Evolutionary conservation across 2,113 vertebrate species (phyloP), one percentile per base, ranked within the genome.

Genomic region (Trichomycterus rosablanca): DNA sequence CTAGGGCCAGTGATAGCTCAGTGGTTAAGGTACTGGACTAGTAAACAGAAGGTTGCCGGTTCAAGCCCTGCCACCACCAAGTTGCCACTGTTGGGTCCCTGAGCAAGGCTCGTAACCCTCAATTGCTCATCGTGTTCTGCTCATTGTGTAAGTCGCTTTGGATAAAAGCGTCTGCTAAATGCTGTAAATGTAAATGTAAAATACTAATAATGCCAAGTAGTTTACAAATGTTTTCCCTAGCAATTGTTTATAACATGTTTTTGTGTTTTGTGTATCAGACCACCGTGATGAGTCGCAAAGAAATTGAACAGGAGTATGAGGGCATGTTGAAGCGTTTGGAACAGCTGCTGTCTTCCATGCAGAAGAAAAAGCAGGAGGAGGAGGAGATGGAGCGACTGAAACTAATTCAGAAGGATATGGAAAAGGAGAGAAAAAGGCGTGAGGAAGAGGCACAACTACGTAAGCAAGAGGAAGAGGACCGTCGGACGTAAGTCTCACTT

Each of bases 391-490:
- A 97, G 81, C 83, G 93, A 34, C 83, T 99, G 66, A 89, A 84
- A 30, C 88, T 71, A 28, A 97, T 99, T 24, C 89, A 95, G 72
- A 89, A 94, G 60, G 95, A 98, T 71, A 97, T 99, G 96, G 93
- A 95, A 49, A 90, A 81, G 57, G 96, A 99, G 70, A 89, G 84
- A 52, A 90, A 82, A 77, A 86, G 86, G 39, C 89, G 80, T 1
- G 93, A 95, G 52, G 87, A 93, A 55, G 94, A 96, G 8, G 94
- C 97, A 12, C 76, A 75, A 0, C 82, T 77, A 5, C 89, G 91
- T 53, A 84, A 83, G 61, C 94, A 92, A 78, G 96, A 97, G 53
- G 93, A 95, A 65, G 89, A 92, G 2, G 96, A 98, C 49, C 89
- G 95, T 30, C 81, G 87, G 7, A 76, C 92, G 96, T 99, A 76